Percentiles rank a stretch among this genome's conserved stretches.
Evolutionary conservation across 2,113 vertebrate genomes (phyloP).

Genomic region (rat (Rattus norvegicus)): GRCr8 NC_086037.1:55048001-55048500

Average conservation of each 20-base stretch:
- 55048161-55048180: background rate
- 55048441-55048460: constrained; percentile 31
- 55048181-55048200: background rate
- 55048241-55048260: background rate
- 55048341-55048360: background rate
- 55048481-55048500: background rate
- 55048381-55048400: constrained; percentile 62
- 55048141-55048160: background rate
- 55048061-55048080: background rate
- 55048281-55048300: background rate
- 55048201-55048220: background rate
- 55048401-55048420: constrained; percentile 29
- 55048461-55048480: background rate
- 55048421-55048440: background rate
- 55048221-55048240: background rate
- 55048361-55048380: background rate
- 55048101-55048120: background rate
- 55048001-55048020: rapidly evolving
- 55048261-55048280: too few species aligned
- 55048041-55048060: background rate
- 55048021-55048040: background rate
- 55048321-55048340: constrained; percentile 20
- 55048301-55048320: background rate
- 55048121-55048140: background rate
- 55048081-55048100: background rate